Conservation (phyloP, 2,113 vertebrate species). For the Serinus canaria region DNA sequence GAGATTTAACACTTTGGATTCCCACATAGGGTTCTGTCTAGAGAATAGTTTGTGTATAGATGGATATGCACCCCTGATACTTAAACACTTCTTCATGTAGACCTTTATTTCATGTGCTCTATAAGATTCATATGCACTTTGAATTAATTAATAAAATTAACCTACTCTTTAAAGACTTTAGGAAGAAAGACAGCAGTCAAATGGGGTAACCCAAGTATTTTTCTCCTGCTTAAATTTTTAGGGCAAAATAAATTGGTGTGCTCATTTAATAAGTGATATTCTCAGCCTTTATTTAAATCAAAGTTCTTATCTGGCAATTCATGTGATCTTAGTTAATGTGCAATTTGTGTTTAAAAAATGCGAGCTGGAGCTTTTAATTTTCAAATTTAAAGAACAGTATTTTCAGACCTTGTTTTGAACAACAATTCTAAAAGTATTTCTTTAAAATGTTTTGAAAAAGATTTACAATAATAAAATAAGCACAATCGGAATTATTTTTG, state of each 20-base stretch:
- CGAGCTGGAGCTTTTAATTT: background rate
- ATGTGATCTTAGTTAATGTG: background rate
- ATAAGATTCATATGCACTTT: background rate
- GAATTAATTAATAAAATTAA: background rate
- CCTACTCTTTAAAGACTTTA: background rate
- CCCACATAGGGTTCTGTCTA: background rate
- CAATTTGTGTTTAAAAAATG: background rate
- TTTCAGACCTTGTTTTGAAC: background rate
- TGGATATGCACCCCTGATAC: background rate
- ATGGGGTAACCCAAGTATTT: background rate
- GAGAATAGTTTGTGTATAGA: background rate
- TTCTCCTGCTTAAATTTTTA: background rate
- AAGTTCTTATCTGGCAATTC: background rate
- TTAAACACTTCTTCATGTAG: background rate
- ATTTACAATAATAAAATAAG: background rate
- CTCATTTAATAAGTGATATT: background rate
- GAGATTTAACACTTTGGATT: background rate
- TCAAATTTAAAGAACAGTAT: background rate
- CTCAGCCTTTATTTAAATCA: background rate
- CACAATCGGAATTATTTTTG: background rate
- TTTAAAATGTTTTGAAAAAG: background rate
- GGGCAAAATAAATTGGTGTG: fast-evolving
- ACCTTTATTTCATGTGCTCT: background rate
- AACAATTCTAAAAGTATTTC: background rate
- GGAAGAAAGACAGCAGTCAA: background rate